Conservation (phyloP, 2,797 vertebrate species). For the Spea hammondii region DNA sequence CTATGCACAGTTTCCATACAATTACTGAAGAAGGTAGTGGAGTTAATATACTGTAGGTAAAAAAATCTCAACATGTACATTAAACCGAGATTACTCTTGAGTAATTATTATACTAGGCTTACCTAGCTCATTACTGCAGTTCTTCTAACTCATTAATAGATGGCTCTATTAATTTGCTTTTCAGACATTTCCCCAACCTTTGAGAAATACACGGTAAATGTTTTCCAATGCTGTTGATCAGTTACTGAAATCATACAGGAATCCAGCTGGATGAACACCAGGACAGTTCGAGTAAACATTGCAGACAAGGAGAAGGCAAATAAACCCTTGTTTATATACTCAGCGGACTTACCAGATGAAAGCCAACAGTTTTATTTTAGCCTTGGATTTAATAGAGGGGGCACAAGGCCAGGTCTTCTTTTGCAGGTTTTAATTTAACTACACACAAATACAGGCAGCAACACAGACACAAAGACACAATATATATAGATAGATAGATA, state of each 20-base stretch:
- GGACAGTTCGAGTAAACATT: slow-evolving; percentile 22
- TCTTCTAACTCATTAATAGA: neutral
- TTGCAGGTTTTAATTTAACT: no score
- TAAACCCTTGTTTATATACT: neutral
- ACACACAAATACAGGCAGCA: no score
- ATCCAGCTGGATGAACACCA: neutral
- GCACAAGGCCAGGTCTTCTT: no score
- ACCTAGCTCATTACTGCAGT: neutral
- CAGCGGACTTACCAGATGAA: neutral
- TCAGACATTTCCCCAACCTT: slow-evolving; percentile 8
- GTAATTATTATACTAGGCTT: no score
- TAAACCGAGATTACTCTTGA: no score
- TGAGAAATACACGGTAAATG: slow-evolving; percentile 4
- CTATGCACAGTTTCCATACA: no score
- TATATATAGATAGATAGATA: no score
- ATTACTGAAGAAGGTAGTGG: no score
- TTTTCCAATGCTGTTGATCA: slow-evolving; percentile 25
- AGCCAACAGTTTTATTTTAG: neutral
- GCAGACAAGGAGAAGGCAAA: slow-evolving; percentile 27
- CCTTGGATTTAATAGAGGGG: neutral
- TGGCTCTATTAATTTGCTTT: neutral
- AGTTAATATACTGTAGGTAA: no score
- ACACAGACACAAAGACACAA: no score
- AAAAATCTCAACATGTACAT: no score
- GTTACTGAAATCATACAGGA: neutral